Base-by-base conservation (phyloP, 1,140 invertebrate species). In the Zaprionus vittiger region DNA sequence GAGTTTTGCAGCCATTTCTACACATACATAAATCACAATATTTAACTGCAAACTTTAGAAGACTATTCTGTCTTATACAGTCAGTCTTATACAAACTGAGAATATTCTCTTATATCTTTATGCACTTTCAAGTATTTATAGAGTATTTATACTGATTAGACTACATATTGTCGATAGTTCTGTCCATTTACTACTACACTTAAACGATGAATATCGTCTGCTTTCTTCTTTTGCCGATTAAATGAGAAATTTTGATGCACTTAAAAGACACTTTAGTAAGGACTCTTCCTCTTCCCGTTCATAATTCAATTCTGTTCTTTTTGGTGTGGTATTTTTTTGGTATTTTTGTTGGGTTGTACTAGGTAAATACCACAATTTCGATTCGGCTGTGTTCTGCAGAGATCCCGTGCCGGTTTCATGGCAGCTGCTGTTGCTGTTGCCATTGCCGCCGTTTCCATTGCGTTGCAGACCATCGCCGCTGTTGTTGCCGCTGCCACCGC, bases 281-380 rank as follows among this genome's bases (percentile, higher is more conserved):
- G 20, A 24, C 5, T 52, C 22, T 52, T 49, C n/a, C 2, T 52
- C 20, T 52, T 49, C 9, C 7, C 9, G n/a, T 12, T 22, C 2
- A 22, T 20, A 41, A 41, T 12, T 22, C 4, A 20, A 49, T 49
- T 22, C 20, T 49, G 17, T 20, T 49, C 9, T 20, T 49, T 9
- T 20, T 52, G 47, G 17, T 24, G 9, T 14, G 17, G 9, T 52
- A 20, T 20, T 20, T 49, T 52, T 52, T 52, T 52, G 20, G 47
- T 22, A 24, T 52, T 24, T 52, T 52, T 52, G 41, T 41, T 59
- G 28, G 55, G 20, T 70, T 38, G 38, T 38, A 22, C 34, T 65
- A 22, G 15, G 37, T 96, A 91, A 81, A 83, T 92, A 93, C 95
- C 95, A 96, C 60, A 96, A 91, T 91, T 96, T 96, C 79, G 93